A percentile compares a stretch with the other conserved stretches of the same genome.
These are phyloP conservation scores for Rhizomys pruinosus DNA, from an alignment of 2,113 vertebrate species.

Conservation along the genomic window DNA sequence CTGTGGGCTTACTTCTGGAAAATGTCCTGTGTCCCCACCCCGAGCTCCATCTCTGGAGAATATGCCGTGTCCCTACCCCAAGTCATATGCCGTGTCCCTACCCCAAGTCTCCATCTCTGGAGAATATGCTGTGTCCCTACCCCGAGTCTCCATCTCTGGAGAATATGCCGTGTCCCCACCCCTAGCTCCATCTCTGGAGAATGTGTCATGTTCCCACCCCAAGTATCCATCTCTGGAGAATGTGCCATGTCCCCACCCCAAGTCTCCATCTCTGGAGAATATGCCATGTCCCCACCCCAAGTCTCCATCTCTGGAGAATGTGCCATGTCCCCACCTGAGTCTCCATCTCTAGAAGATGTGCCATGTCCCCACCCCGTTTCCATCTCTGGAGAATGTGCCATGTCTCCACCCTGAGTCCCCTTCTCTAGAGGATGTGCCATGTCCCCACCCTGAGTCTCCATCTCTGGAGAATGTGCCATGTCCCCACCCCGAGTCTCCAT, in stretches of 20 bases:
- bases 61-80: not conserved
- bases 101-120: not conserved
- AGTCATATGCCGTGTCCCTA: too few relatives aligned
- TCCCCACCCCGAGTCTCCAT: not conserved
- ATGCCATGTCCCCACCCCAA: not conserved
- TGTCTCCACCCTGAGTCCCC: not conserved
- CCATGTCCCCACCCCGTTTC: not conserved
- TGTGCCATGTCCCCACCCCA: not conserved
- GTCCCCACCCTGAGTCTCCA: not conserved
- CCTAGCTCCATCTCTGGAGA: not conserved
- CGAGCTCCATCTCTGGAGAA: not conserved
- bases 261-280: not conserved
- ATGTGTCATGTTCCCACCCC: not conserved
- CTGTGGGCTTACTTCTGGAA: too few relatives aligned
- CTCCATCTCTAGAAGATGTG: not conserved
- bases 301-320: not conserved
- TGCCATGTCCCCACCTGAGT: not conserved
- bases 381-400: not conserved
- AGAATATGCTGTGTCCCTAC: not conserved
- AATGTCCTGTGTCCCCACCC: too few relatives aligned
- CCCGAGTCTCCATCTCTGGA: not conserved
- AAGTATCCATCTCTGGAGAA: not conserved
- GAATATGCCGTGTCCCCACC: not conserved
- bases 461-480: not conserved
- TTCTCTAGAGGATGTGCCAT: not conserved